phyloP scores from a whole-genome alignment of 1,140 invertebrate species.

The Ladona fulva region DNA sequence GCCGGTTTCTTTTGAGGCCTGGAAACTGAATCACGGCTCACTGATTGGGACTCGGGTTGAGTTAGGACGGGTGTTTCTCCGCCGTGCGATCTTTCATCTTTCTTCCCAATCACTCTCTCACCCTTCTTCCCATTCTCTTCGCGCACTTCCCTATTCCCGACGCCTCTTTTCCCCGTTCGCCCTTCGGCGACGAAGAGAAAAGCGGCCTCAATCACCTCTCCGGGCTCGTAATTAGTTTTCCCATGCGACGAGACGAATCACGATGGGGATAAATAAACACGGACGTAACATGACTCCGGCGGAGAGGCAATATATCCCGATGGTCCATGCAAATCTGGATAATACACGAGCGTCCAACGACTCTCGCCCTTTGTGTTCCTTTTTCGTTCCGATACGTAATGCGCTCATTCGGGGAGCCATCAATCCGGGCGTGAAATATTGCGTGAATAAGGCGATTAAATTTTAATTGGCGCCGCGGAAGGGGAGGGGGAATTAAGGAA shows the following conservation, averaged over 20 bases:
- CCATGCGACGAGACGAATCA: background rate
- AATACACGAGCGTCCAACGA: background rate
- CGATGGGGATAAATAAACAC: conserved; percentile 5
- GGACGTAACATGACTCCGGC: background rate
- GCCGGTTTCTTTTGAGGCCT: background rate
- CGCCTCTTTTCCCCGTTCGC: background rate
- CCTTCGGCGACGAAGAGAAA: background rate
- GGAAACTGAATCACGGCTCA: background rate
- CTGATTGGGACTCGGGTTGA: background rate
- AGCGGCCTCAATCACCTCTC: background rate
- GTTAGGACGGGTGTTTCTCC: background rate
- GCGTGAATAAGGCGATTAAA: background rate
- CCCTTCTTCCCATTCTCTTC: background rate
- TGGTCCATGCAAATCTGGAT: background rate
- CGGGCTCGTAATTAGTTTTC: background rate
- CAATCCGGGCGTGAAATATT: background rate
- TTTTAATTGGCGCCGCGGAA: background rate
- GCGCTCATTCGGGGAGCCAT: background rate
- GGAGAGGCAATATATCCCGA: background rate
- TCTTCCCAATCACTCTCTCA: background rate
- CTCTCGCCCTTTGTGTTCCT: background rate
- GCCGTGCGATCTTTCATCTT: background rate
- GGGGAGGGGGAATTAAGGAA: background rate
- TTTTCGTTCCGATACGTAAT: background rate
- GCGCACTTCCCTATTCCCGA: too few relatives aligned